Evolutionary conservation across 2,797 vertebrate species (phyloP), one percentile per base, ranked within the genome.

Genomic region (Perodicticus potto): DNA sequence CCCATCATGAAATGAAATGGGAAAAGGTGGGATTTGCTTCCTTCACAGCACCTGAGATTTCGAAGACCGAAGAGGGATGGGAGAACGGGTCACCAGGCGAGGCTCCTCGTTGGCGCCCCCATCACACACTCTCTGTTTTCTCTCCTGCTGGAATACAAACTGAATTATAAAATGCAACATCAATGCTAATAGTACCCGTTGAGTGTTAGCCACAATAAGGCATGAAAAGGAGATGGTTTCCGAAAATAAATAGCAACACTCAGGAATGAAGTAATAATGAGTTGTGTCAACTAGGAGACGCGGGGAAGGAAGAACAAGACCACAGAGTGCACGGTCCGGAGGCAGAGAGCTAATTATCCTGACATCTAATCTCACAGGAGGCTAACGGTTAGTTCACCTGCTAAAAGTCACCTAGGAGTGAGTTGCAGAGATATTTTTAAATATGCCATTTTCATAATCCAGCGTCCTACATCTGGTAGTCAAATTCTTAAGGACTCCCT

Each of bases 271-370:
- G 85, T 83, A 87, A 67, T 96, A 95, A 97, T 63, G 80, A 96
- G 59, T 43, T 72, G 89, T 91, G 89, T 93, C 97, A 97, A 95
- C 91, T 55, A 81, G 92, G 73, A 94, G 77, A 86, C 70, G 49
- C 1, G 63, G 29, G 69, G 40, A 88, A 95, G 76, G 49, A 78
- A 91, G 89, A 84, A 93, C 70, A 77, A 92, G 53, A n/a, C 85
- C 85, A 91, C 92, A 94, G 95, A 94, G 23, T 6, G 90, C 76
- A 73, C 29, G 95, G 84, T 85, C 95, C 27, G 20, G 81, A 89
- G 95, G 81, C 95, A 90, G 89, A 80, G 86, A 96, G 93, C 97
- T 97, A 97, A 97, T 97, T 97, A 97, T 97, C 94, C 93, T 92
- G 97, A 97, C 94, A 95, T 91, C 89, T 95, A 76, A 95, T 97